Evolutionary conservation across 2,113 vertebrate species (phyloP).

Genomic region (Felis chaus): DNA sequence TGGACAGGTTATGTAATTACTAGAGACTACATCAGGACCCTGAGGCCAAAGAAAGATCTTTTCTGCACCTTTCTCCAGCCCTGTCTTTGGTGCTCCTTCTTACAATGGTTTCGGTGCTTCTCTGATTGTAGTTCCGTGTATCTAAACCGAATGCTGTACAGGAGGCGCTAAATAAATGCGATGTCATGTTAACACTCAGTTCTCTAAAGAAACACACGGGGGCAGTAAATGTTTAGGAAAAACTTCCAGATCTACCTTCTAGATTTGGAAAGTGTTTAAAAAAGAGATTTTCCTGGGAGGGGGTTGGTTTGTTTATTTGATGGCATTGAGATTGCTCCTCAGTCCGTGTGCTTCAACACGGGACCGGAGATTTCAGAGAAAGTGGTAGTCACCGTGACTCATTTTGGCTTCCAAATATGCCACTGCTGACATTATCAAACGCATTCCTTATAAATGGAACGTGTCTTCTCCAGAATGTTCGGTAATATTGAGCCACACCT

Average conservation of each 20-base stretch:
- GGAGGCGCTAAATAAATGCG: background rate
- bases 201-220: slow-evolving; percentile 77
- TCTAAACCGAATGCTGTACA: background rate
- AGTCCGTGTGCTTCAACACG: background rate
- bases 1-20: background rate
- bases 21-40: background rate
- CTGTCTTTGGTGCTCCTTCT: background rate
- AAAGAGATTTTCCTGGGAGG: background rate
- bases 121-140: background rate
- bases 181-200: slow-evolving; percentile 28
- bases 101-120: background rate
- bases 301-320: background rate
- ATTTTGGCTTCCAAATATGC: slow-evolving; percentile 25
- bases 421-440: background rate
- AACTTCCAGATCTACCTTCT: background rate
- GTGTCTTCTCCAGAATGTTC: background rate
- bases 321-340: rapidly evolving
- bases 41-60: background rate
- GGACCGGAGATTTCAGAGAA: slow-evolving; percentile 13
- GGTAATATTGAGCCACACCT: background rate
- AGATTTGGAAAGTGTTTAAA: background rate
- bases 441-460: background rate
- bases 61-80: background rate
- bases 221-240: slow-evolving; percentile 84
- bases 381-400: background rate